Base-by-base conservation (phyloP, 2,113 vertebrate genomes). In the Malaclemys terrapin region DNA sequence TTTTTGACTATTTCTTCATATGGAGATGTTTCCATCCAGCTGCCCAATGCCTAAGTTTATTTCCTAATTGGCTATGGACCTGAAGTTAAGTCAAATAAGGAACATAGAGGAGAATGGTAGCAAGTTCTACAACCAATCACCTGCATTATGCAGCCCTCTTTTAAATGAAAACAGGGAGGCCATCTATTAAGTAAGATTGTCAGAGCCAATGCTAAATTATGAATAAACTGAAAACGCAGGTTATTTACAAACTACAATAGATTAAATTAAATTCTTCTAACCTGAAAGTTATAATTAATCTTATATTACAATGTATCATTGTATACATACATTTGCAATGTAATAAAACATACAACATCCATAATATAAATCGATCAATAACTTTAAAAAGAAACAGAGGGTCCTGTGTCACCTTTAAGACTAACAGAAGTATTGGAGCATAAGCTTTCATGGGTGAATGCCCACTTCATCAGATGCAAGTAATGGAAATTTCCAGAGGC, bases 261-360 rank as follows among this genome's bases (percentile, higher is more conserved):
- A 82, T 69, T 91, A 93, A 94, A 97, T 91, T 69, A 91, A 84
- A 62, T 89, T 20, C 45, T 84, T 91, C 31, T 91, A 85, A 93
- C 9, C 45, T 86, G 79, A 62, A 17, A 84, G 2, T 52, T 52
- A 93, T 89, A 80, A 49, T 80, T 89, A 88, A 14, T 65, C 38
- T n/a, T 85, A 9, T 86, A 91, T 87, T 85, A 72, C 53, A 65
- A 35, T 52, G 78, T 88, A 89, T 82, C 62, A 56, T n/a, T 85
- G 29, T 86, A 82, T 49, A 17, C 38, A 38, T 4, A 83, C 8
- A 53, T 83, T 53, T 89, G 47, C 92, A 94, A 91, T 90, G 47
- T 90, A 88, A 76, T 45, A 83, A 31, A 65, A 22, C 84, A 80
- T 95, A 76, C 7, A 94, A 93, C 90, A 92, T 88, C 79, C 80